Evolutionary conservation across 2,113 vertebrate genomes (phyloP), one percentile per base, ranked within the genome.

Genomic region (Calyptomena viridis): DNA sequence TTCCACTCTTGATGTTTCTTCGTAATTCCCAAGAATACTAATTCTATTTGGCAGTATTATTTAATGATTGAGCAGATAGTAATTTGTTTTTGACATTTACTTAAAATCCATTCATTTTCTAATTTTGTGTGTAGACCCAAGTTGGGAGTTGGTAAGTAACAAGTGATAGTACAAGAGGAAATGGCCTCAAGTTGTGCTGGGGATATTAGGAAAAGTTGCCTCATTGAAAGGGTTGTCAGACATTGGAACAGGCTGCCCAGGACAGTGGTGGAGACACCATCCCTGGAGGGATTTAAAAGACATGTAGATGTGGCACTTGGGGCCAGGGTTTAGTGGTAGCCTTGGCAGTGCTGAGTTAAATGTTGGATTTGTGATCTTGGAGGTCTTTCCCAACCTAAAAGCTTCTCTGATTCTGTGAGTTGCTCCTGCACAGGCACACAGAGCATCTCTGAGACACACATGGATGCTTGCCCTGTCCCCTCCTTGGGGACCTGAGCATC

Each of bases 381-480:
- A 64, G 62, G 20, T 33, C 28, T 64, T 64, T 44, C 10, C 40
- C 30, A 64, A 64, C 28, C 20, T 13, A 19, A 15, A 42, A 28
- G 2, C 8, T 44, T 42, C 40, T 20, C 39, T 33, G 20, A 31
- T 63, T 30, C 19, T 21, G 12, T 40, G 58, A 50, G 40, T 3
- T 35, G 44, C 63, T 66, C 10, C 46, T 42, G 7, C 1, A 1
- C 0, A 11, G 31, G 58, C n/a, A 25, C 28, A 5, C 0, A 2
- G 14, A 30, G 30, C 3, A 0, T 28, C 64, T 60, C 49, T 23
- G 33, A 33, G 33, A 18, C 22, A 23, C 5, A 2, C 0, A 0
- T 31, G 28, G 66, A 18, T 68, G 21, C 60, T 30, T 1, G 7
- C 39, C 24, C 17, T 60, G 60, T 30, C 60, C 60, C 39, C 28